Evolutionary conservation across 2,113 vertebrate genomes (phyloP).

Genomic region (Archocentrus centrarchus): DNA sequence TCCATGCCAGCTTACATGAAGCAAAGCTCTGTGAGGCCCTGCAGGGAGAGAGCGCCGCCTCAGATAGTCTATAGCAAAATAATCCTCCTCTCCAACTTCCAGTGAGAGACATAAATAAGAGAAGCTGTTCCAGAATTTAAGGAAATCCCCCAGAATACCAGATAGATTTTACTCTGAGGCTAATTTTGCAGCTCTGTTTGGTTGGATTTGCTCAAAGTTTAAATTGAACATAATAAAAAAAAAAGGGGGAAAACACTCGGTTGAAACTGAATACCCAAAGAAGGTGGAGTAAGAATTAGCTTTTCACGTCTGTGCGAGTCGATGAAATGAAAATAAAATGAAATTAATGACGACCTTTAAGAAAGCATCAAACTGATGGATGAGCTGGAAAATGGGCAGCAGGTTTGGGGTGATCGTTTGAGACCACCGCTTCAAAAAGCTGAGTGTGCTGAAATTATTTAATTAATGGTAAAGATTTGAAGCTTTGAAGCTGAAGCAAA

Average conservation of each 20-base stretch:
- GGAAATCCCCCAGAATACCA: conserved; percentile 37
- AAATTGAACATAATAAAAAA: background rate
- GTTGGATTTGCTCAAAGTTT: background rate
- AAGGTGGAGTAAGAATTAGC: background rate
- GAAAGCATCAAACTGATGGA: background rate
- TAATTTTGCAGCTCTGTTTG: background rate
- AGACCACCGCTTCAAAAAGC: background rate
- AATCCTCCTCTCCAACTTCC: background rate
- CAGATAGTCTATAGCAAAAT: background rate
- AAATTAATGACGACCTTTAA: background rate
- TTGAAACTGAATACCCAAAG: background rate
- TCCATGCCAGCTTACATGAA: conserved; percentile 65
- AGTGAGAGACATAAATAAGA: conserved; percentile 14
- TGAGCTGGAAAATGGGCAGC: background rate
- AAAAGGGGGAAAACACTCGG: background rate
- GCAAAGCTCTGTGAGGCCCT: conserved; percentile 27
- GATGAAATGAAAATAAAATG: background rate
- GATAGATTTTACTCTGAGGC: background rate
- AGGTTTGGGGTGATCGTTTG: background rate
- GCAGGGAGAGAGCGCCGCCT: background rate
- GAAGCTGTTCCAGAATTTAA: background rate
- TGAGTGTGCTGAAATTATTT: background rate
- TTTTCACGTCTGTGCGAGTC: background rate
- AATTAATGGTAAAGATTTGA: background rate
- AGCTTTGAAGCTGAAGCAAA: background rate